Conservation (phyloP, 2,888 invertebrate species). For the Drosophila nr. perissopoda region DNA sequence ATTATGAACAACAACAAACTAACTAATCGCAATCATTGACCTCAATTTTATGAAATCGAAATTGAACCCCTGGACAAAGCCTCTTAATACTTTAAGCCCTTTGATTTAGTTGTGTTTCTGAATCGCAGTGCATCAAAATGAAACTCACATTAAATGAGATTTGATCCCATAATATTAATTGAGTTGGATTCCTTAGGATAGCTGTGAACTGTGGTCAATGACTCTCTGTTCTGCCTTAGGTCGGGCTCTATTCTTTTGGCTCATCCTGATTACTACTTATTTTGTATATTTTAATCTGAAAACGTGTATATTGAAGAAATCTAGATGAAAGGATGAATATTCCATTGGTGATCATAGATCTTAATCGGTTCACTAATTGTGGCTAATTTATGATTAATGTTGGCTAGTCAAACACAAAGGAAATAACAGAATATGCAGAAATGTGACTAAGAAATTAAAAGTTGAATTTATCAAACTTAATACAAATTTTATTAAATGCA, state of each 20-base stretch:
- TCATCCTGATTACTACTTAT: neutral
- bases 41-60: neutral
- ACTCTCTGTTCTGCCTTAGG: neutral
- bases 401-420: neutral
- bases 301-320: neutral
- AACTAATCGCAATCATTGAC: neutral
- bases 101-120: neutral
- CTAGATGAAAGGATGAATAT: accelerated
- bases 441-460: neutral
- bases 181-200: neutral
- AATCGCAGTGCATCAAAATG: neutral
- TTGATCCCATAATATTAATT: neutral
- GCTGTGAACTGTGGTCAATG: accelerated
- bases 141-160: neutral
- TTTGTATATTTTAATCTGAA: neutral
- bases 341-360: neutral
- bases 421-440: neutral
- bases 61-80: neutral
- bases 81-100: no score
- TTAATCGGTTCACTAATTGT: neutral
- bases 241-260: neutral
- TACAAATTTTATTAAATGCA: neutral
- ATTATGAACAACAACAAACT: neutral
- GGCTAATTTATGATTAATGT: neutral
- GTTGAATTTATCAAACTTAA: neutral